These are phyloP conservation scores for Scarus forsteni DNA, from an alignment of 2,797 vertebrate genomes.

Conservation along the genomic window DNA sequence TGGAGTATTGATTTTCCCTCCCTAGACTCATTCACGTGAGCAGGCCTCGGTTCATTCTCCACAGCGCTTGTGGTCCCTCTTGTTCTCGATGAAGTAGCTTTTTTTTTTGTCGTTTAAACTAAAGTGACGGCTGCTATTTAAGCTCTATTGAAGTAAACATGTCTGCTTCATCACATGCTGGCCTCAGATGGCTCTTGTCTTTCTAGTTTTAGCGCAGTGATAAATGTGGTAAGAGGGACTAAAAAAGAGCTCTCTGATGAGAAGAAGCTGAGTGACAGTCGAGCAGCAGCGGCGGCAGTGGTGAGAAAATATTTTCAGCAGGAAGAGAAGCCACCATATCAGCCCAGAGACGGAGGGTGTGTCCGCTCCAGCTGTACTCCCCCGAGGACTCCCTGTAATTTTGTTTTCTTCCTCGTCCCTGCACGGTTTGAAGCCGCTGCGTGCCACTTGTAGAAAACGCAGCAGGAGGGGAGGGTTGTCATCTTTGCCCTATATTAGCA, in stretches of 20 bases:
- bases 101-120: not conserved
- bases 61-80: not conserved
- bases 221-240: not conserved
- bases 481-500: conserved; percentile 4
- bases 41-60: conserved; percentile 9
- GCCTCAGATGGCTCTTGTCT: not conserved
- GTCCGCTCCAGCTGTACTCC: conserved; percentile 74
- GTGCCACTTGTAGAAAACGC: conserved; percentile 19
- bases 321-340: conserved; percentile 62
- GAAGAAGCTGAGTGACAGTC: conserved; percentile 20
- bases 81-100: not conserved
- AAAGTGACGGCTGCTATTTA: not conserved
- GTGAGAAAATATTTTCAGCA: conserved; percentile 38
- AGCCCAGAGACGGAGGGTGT: conserved; percentile 70
- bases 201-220: not conserved
- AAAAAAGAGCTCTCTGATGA: not conserved
- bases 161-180: not conserved
- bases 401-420: conserved; percentile 61
- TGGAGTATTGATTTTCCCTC: conserved; percentile 45
- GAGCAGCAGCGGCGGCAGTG: not conserved
- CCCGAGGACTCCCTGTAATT: conserved; percentile 78
- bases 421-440: conserved; percentile 27
- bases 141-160: not conserved
- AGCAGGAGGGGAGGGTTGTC: not conserved
- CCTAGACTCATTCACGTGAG: conserved; percentile 28